A percentile compares a stretch with the other conserved stretches of the same genome.
These are phyloP conservation scores for Candoia aspera DNA, from an alignment of 2,113 vertebrate species.

Conservation along the genomic window DNA sequence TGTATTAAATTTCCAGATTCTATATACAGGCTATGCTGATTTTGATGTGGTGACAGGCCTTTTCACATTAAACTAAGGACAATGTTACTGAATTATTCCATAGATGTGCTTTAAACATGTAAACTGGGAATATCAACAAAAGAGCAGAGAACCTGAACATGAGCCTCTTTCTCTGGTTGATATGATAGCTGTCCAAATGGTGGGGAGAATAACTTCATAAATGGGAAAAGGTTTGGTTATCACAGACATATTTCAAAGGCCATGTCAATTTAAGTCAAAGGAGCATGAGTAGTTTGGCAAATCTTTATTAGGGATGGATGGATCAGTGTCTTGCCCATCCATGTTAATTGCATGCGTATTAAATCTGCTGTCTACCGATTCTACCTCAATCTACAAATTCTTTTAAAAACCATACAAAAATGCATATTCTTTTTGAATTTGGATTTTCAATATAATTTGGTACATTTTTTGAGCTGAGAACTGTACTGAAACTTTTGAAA, in stretches of 20 bases:
- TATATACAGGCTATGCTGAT: slow-evolving; percentile 45
- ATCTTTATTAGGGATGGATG: neutral
- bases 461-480: neutral
- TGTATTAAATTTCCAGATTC: slow-evolving; percentile 57
- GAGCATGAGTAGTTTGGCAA: neutral
- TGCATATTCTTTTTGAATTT: neutral
- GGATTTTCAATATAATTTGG: neutral
- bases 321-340: neutral
- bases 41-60: slow-evolving; percentile 39
- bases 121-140: slow-evolving; percentile 29
- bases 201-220: neutral
- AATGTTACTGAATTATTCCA: slow-evolving; percentile 37
- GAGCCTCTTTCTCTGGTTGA: slow-evolving; percentile 16
- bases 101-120: slow-evolving; percentile 46
- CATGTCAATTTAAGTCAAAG: neutral
- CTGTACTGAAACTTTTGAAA: neutral
- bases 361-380: neutral
- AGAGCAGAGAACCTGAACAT: slow-evolving; percentile 18
- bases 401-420: neutral
- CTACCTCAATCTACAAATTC: neutral
- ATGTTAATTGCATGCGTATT: neutral
- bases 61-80: slow-evolving; percentile 46
- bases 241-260: neutral
- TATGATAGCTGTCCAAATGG: slow-evolving; percentile 24
- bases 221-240: neutral